Conservation (phyloP, 1,140 invertebrate genomes). For the Daktulosphaira vitifoliae region DNA sequence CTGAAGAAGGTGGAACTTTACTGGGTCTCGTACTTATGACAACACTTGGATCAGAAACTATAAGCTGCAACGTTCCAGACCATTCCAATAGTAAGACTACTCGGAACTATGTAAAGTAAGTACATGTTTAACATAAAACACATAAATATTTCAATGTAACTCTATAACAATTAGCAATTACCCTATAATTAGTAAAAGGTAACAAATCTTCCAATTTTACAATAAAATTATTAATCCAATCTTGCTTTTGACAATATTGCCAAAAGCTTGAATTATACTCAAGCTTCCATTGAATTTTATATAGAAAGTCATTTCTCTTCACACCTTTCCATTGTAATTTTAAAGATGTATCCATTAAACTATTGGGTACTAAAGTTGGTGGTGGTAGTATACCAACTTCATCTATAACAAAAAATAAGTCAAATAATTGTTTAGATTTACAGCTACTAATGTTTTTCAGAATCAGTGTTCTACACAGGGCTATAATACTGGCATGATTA, state of each 20-base stretch:
- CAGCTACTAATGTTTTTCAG: too few relatives aligned
- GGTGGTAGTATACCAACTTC: constrained; percentile 59
- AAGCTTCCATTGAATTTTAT: constrained; percentile 66
- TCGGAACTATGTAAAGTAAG: constrained; percentile 64
- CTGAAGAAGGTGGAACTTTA: constrained; percentile 58
- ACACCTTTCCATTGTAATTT: constrained; percentile 65
- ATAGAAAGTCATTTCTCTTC: constrained; percentile 51
- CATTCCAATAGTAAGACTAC: constrained; percentile 52
- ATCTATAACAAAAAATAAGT: constrained; percentile 45
- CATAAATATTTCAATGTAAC: constrained; percentile 31
- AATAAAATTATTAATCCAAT: constrained; percentile 54
- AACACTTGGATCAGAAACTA: constrained; percentile 68
- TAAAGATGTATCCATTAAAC: constrained; percentile 63
- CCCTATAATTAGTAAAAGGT: constrained; percentile 81
- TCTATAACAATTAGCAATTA: constrained; percentile 44
- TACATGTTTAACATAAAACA: neutral
- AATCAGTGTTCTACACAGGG: too few relatives aligned
- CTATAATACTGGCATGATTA: too few relatives aligned
- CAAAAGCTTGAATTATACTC: constrained; percentile 57
- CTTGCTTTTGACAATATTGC: constrained; percentile 63
- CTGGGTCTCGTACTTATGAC: constrained; percentile 67
- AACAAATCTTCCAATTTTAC: constrained; percentile 65
- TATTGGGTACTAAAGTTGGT: constrained; percentile 65
- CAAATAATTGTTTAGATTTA: too few relatives aligned
- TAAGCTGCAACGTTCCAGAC: constrained; percentile 52